Percentiles rank a stretch among this genome's conserved stretches.
Conservation (phyloP, 2,113 vertebrate genomes). For the Lagopus leucura region DNA sequence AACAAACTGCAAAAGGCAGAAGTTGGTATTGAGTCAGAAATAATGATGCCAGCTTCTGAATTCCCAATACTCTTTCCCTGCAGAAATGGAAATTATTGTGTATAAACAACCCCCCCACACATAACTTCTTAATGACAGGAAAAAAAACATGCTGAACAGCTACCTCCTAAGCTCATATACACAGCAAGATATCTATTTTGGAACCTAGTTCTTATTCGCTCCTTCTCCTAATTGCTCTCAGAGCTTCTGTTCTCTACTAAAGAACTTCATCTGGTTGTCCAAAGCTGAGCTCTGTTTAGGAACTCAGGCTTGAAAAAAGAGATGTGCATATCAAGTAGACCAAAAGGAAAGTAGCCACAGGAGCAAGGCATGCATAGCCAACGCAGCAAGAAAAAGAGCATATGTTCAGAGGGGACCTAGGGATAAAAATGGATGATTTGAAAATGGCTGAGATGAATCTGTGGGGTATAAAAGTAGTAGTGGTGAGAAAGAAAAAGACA, state of each 20-base stretch:
- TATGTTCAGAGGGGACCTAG: background rate
- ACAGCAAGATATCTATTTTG: background rate
- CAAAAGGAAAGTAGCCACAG: background rate
- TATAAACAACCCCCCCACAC: background rate
- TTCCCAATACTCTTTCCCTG: background rate
- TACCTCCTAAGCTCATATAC: background rate
- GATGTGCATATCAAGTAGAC: background rate
- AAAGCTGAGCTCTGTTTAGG: background rate
- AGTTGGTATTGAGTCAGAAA: background rate
- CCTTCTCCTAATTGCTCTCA: background rate
- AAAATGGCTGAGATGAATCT: background rate
- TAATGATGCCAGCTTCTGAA: background rate
- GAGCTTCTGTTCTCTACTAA: background rate
- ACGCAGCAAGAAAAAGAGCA: background rate
- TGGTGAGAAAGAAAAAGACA: background rate
- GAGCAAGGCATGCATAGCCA: background rate
- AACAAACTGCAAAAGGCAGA: background rate
- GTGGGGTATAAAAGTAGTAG: background rate
- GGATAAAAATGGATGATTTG: background rate
- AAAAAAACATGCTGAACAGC: background rate
- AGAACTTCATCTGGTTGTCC: background rate
- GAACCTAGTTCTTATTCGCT: background rate
- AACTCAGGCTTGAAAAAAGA: background rate
- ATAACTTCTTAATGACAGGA: background rate
- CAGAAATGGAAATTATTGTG: background rate